Percentiles rank a stretch among this genome's conserved stretches.
phyloP scores from a whole-genome alignment of 2,797 vertebrate species.

The Xenopus petersii region DNA sequence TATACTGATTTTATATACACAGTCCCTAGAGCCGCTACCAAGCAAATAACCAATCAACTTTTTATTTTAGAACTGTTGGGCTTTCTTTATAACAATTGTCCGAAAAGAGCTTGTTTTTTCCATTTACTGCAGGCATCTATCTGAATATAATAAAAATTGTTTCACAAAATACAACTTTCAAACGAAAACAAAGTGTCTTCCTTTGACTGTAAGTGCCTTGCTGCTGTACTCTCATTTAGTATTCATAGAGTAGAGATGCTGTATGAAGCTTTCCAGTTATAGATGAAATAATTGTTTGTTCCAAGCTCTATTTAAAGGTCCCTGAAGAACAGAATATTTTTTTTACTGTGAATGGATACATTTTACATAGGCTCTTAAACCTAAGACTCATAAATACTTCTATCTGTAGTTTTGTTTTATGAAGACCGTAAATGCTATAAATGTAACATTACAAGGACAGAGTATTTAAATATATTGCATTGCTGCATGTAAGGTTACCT shows the following conservation, averaged over 20 bases:
- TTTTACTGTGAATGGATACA: constrained; percentile 5
- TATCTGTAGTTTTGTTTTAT: background rate
- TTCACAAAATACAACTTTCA: constrained; percentile 1
- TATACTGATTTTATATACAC: no score
- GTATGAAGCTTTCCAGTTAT: constrained; percentile 13
- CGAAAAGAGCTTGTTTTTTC: no score
- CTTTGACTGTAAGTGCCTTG: constrained; percentile 2
- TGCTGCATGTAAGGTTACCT: no score
- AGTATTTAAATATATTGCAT: no score
- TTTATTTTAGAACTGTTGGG: no score
- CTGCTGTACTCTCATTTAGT: constrained; percentile 6
- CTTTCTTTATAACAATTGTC: no score
- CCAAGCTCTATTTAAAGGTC: constrained; percentile 16
- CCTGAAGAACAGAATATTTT: constrained; percentile 12
- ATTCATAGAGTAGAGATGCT: constrained; percentile 8
- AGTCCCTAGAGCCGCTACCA: no score
- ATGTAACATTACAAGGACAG: no score
- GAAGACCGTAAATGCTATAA: constrained; percentile 2
- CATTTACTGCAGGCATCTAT: constrained; percentile 1
- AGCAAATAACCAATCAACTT: no score
- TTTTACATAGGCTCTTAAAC: constrained; percentile 18
- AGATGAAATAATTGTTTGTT: constrained; percentile 20
- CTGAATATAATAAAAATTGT: background rate
- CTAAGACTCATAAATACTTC: constrained; percentile 10
- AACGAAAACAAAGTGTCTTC: constrained; percentile 1